Base-by-base conservation (phyloP, 1,140 invertebrate genomes). In the Antheraea pernyi region DNA sequence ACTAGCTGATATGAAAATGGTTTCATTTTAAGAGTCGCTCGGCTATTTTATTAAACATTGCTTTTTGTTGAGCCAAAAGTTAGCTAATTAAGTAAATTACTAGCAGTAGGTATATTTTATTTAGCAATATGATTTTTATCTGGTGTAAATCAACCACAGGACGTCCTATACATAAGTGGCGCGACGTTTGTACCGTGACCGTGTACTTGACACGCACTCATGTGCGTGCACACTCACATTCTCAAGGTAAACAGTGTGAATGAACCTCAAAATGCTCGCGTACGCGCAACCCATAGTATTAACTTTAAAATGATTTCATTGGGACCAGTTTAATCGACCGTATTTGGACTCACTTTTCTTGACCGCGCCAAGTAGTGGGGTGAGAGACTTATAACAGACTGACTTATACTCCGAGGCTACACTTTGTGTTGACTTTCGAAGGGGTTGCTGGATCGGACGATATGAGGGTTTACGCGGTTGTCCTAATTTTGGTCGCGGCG, bases 361-460 rank as follows among this genome's bases (percentile, higher is more conserved):
- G 79, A 68, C 71, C 77, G 80, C 61, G 78, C 76, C 59, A 48
- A 39, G 78, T 74, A 84, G 88, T 88, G 89, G 89, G 89, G 87
- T 88, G 79, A 81, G 74, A 75, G 68, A 75, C 79, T 89, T 91
- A 91, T 84, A 91, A 91, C 83, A 83, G 79, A 69, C 80, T 72
- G 81, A 63, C 77, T 81, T 82, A 77, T 80, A 80, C 83, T 75
- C 63, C 73, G 83, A 70, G 72, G 80, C 81, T 80, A 87, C 89
- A 91, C 82, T 91, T 86, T 81, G 83, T 87, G 81, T 73, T 75
- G 79, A 79, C 85, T 83, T 87, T 83, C 80, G 80, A 83, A 89
- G 78, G 87, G 86, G 86, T 89, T 76, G 81, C 75, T 77, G 61
- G 59, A 73, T 61, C 69, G 76, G 74, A 65, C 76, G 79, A 78